A percentile compares a stretch with the other conserved stretches of the same genome.
phyloP scores from a whole-genome alignment of 2,797 vertebrate species.

The Lepus oiostolus region DNA sequence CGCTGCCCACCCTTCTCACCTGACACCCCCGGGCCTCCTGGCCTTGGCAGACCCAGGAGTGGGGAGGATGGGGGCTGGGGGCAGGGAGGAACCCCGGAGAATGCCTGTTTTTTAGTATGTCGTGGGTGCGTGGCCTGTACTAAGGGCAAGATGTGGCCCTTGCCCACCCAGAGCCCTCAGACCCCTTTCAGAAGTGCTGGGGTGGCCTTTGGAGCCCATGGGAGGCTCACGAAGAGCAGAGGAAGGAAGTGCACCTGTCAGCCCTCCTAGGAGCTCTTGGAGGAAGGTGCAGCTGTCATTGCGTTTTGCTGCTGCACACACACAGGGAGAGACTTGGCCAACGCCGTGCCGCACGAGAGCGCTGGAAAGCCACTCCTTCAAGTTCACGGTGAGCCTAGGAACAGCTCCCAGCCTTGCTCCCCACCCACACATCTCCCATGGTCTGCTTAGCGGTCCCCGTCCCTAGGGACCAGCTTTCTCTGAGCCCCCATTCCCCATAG shows the following conservation, averaged over 20 bases:
- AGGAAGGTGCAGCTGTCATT: not conserved
- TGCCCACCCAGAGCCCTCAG: not conserved
- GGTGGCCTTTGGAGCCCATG: not conserved
- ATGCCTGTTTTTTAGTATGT: not conserved
- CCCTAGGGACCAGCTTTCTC: not conserved
- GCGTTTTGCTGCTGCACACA: not conserved
- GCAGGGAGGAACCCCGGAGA: not conserved
- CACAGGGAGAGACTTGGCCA: not conserved
- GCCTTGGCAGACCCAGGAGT: not conserved
- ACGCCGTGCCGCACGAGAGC: not conserved
- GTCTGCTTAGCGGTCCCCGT: not conserved
- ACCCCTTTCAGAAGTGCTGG: not conserved
- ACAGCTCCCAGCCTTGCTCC: not conserved
- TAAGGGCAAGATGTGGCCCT: not conserved
- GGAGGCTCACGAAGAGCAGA: not conserved
- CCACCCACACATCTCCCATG: accelerated
- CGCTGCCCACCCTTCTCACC: not conserved
- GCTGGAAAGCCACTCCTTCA: not conserved
- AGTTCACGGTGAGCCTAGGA: not conserved
- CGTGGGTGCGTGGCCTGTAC: not conserved
- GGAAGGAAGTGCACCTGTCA: not conserved
- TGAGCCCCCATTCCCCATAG: not conserved
- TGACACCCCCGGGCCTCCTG: not conserved
- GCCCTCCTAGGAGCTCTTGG: not conserved
- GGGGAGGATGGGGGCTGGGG: not conserved